Evolutionary conservation across 1,140 invertebrate species (phyloP), one percentile per base, ranked within the genome.

Genomic region (Eubasilissa regina): DNA sequence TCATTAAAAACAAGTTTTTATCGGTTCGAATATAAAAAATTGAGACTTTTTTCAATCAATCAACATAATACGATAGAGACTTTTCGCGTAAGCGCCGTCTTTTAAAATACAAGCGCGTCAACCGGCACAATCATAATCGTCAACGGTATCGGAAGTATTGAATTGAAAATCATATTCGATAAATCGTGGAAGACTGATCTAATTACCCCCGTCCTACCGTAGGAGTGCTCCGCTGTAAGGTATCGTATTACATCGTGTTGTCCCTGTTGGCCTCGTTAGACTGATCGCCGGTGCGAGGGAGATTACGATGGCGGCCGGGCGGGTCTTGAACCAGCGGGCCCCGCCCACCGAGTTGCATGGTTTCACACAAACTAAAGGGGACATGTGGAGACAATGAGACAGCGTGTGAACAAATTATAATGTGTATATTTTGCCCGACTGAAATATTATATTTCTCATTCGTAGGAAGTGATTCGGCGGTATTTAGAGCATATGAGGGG

Each of bases 161-260:
- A 72, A 72, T 72, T 60, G 64, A 72, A 78, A 72, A 78, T 78
- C 62, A 78, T 78, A 72, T 78, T 78, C 66, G 60, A 78, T 77
- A 77, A 77, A 68, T 77, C 62, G 62, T 76, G 21, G 21, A 55
- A 25, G 48, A 45, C 19, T 72, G 77, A 78, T 78, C 77, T 78
- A 78, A 78, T 78, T 78, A 78, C 77, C 15, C 75, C n/a, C 13
- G 53, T n/a, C 47, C 56, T 47, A 66, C 21, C 25, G 64, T 11
- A 55, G 66, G 77, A 51, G 66, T 70, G 64, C 48, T 58, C 51
- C 9, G 10, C n/a, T 64, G 13, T 4, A 48, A 64, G 11, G 25
- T 53, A 73, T 73, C 25, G 25, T 6, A 25, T 73, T 53, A 19
- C 68, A 19, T 51, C 47, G 12, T 4, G 19, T 51, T 21, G 17